Evolutionary conservation across 1,140 invertebrate genomes (phyloP).

Genomic region (Zaprionus gabonicus): DNA sequence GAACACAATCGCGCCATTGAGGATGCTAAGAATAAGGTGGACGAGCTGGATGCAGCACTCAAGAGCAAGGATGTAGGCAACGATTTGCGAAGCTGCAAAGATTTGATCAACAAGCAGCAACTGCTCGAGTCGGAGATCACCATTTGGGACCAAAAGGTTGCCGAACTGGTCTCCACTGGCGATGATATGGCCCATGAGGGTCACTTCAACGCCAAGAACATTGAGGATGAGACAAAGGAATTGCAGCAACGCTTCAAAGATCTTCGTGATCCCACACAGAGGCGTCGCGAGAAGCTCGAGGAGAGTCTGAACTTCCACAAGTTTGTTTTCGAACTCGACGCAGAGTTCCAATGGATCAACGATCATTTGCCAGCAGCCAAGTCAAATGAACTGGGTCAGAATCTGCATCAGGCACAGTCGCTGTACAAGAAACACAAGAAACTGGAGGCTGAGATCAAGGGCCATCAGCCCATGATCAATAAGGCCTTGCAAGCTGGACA

Average conservation of each 20-base stretch:
- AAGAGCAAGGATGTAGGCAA: slow-evolving; percentile 92
- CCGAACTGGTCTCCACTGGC: slow-evolving; percentile 91
- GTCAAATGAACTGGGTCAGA: slow-evolving; percentile 90
- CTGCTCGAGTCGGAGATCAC: slow-evolving; percentile 92
- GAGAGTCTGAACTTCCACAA: slow-evolving; percentile 94
- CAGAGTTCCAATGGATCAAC: slow-evolving; percentile 97
- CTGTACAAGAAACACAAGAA: slow-evolving; percentile 97
- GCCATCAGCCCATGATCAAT: slow-evolving; percentile 93
- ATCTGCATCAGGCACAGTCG: slow-evolving; percentile 95
- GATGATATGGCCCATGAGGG: slow-evolving; percentile 95
- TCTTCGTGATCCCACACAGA: slow-evolving; percentile 87
- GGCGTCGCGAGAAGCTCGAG: slow-evolving; percentile 91
- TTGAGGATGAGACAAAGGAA: slow-evolving; percentile 91
- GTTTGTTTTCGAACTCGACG: slow-evolving; percentile 96
- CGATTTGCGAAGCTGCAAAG: slow-evolving; percentile 94
- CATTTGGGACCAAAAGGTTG: slow-evolving; percentile 91
- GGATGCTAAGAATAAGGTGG: slow-evolving; percentile 92
- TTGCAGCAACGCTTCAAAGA: slow-evolving; percentile 88
- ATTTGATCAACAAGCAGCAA: slow-evolving; percentile 94
- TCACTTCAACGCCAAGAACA: slow-evolving; percentile 96
- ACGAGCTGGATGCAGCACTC: slow-evolving; percentile 91
- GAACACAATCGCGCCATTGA: slow-evolving; percentile 87
- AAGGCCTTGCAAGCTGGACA: slow-evolving; percentile 91
- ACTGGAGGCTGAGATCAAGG: slow-evolving; percentile 93
- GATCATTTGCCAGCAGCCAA: slow-evolving; percentile 93